Base-by-base conservation (phyloP, 2,113 vertebrate genomes). In the Barbus barbus region DNA sequence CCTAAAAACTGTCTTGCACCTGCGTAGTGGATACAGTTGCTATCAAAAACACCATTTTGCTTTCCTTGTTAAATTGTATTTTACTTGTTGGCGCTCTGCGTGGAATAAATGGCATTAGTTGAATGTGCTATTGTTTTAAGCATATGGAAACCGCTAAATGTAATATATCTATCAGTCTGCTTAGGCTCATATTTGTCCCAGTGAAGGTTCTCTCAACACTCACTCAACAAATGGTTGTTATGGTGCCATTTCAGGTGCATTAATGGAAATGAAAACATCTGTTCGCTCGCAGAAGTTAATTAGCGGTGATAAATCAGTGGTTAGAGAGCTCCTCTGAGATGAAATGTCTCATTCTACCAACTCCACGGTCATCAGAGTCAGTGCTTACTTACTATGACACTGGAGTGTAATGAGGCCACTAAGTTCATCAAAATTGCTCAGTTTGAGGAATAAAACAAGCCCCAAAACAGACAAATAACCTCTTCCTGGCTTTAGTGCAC, bases 191-290 rank as follows among this genome's bases (percentile, higher is more conserved):
- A 18, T 60, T 56, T 38, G 22, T 73, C 36, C 31, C 51, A 18
- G 22, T 36, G 41, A 75, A 75, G 13, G 33, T 13, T 78, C 13
- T 53, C 53, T 41, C 38, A 46, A 9, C 8, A 60, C 78, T 58
- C 60, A 31, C 46, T 73, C 78, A 71, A 31, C 8, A 38, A 73
- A 60, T 61, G 76, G 41, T 56, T 61, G 75, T 20, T 56, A 16
- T 56, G 73, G 31, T 41, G n/a, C 69, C 48, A 71, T 77, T 65
- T 77, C 28, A 77, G 75, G 28, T 80, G 36, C 76, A 74, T 65
- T 79, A 65, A 78, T 26, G 60, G 65, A 86, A 86, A 87, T 85
- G 12, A 51, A 78, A 74, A 22, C 63, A 83, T 87, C 83, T 79
- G 71, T 69, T 85, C 83, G 46, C 56, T 77, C 78, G 60, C 82